Base-by-base conservation (phyloP, 2,113 vertebrate genomes). In the Macrotis lagotis region DNA sequence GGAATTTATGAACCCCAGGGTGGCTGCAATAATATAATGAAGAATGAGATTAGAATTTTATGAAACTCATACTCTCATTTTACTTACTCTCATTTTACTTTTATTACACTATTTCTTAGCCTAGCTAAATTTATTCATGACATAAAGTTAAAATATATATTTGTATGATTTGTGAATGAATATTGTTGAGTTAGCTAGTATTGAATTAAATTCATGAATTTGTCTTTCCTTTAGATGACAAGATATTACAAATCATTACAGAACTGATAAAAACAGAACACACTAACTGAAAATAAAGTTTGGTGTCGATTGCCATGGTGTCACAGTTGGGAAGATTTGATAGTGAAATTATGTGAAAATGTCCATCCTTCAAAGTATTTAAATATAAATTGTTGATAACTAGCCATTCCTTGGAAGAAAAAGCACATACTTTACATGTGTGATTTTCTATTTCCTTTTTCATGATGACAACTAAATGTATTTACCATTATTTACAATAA, bases 181-280 rank as follows among this genome's bases (percentile, higher is more conserved):
- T 49, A n/a, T 26, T 95, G 37, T 50, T 93, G 88, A 91, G 51
- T 93, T 16, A 88, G 48, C 74, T 48, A 53, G 22, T 92, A 50
- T 92, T 91, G 37, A 59, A 92, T 51, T 93, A 89, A 49, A 88
- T 55, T 97, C 53, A 91, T 89, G 83, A 0, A 3, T 59, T 26
- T 90, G 97, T 97, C 66, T 97, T 92, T 97, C 92, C 91, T 93
- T 91, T 97, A 99, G 99, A 99, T 98, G 99, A 99, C 97, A 99
- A 98, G 96, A 99, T 99, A 96, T 99, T 99, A 55, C 98, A 99
- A 88, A 97, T 99, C 95, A 99, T 99, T 97, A 99, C 99, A 92
- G 99, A 99, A 97, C 96, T 99, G 98, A 99, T 99, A 96, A 99
- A 99, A 98, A 98, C 98, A 3, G 99, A 99, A 97, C 98, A 98